Evolutionary conservation across 1,140 invertebrate genomes (phyloP).

Genomic region (Drosophila melanogaster): Release_6_plus_ISO1_MT NC_004354.4:11388501-11389000

Average conservation of each 20-base stretch:
- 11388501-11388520: too few species aligned
- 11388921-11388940: constrained; percentile 50
- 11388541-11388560: not conserved
- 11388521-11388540: too few species aligned
- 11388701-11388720: not conserved
- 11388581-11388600: not conserved
- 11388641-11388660: not conserved
- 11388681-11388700: too few species aligned
- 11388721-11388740: constrained; percentile 19
- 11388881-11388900: constrained; percentile 16
- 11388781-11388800: constrained; percentile 12
- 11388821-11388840: constrained; percentile 5
- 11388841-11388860: not conserved
- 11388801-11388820: constrained; percentile 41
- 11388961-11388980: constrained; percentile 17
- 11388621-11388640: not conserved
- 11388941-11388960: constrained; percentile 42
- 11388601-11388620: not conserved
- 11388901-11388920: constrained; percentile 33
- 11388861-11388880: constrained; percentile 39
- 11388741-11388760: constrained; percentile 1
- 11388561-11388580: not conserved
- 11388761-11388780: constrained; percentile 13
- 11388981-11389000: not conserved
- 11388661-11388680: not conserved